Evolutionary conservation across 2,113 vertebrate genomes (phyloP), one percentile per base, ranked within the genome.

Genomic region (Pica pica): DNA sequence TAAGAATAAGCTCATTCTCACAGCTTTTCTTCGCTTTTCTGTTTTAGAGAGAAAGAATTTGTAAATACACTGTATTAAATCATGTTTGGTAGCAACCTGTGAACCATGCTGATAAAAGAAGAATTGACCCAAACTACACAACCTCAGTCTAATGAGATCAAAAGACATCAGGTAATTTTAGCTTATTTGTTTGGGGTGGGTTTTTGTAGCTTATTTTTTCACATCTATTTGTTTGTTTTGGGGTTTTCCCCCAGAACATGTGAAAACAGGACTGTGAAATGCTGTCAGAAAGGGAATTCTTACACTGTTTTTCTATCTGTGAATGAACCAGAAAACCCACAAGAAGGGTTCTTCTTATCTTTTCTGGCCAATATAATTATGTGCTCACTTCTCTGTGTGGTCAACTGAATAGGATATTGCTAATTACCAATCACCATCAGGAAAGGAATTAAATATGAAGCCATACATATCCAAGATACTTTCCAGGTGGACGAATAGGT

Each of bases 1-100:
- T 27, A 93, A 88, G 88, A 94, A 95, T 85, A 94, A 83, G 68
- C 59, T 89, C 83, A 74, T 92, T 94, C 79, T 90, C 86, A 74
- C 55, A 71, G 42, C 35, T 94, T 85, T 83, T 80, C 56, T 90
- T 92, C 83, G 64, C 11, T 83, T 92, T 86, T 57, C 53, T 93
- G 33, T 76, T 94, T 57, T 73, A 37, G 61, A 49, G n/a, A 79
- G 30, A 3, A 5, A 77, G 12, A 83, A 42, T 88, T 93, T 89
- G 73, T 70, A 96, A 92, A 90, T 74, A 67, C 39, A 59, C 21
- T 41, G 27, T 83, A 70, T 86, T 61, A 81, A 88, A 86, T 15
- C 8, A 27, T 53, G 33, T 70, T 83, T 76, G 37, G 31, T 73
- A 88, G 20, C 44, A 88, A 70, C 15, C 47, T 22, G 47, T 59